Evolutionary conservation across 2,888 invertebrate species (phyloP).

Genomic region (Cremastinae sp.): DNA sequence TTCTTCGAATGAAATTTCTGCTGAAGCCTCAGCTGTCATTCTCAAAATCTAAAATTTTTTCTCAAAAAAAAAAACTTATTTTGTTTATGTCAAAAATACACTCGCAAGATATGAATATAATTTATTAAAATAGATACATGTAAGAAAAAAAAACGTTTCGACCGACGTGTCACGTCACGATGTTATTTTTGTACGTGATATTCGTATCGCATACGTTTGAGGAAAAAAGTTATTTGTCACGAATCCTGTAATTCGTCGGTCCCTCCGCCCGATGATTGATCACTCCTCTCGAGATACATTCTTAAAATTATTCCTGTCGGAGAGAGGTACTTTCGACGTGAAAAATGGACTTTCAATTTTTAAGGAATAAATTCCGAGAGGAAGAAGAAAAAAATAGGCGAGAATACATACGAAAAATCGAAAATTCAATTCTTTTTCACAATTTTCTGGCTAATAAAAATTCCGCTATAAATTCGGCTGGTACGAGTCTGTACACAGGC

Average conservation of each 20-base stretch:
- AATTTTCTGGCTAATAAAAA: not conserved
- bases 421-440: not conserved
- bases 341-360: not conserved
- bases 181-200: not conserved
- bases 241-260: not conserved
- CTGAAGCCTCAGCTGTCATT: not conserved
- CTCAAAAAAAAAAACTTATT: no score
- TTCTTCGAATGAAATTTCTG: constrained; percentile 32
- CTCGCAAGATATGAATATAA: no score
- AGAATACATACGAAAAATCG: not conserved
- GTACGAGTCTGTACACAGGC: not conserved
- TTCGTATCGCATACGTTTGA: not conserved
- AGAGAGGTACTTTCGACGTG: not conserved
- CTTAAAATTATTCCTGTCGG: not conserved
- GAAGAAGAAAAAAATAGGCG: not conserved
- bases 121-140: no score
- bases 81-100: no score
- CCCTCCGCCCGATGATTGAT: constrained; percentile 1
- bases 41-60: no score
- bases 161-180: not conserved
- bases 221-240: constrained; percentile 8
- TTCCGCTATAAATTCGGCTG: not conserved
- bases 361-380: not conserved
- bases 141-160: constrained; percentile 6
- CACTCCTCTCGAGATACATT: not conserved